Evolutionary conservation across 1,140 invertebrate genomes (phyloP), one percentile per base, ranked within the genome.

Genomic region (Lordiphosa clarofinis): DNA sequence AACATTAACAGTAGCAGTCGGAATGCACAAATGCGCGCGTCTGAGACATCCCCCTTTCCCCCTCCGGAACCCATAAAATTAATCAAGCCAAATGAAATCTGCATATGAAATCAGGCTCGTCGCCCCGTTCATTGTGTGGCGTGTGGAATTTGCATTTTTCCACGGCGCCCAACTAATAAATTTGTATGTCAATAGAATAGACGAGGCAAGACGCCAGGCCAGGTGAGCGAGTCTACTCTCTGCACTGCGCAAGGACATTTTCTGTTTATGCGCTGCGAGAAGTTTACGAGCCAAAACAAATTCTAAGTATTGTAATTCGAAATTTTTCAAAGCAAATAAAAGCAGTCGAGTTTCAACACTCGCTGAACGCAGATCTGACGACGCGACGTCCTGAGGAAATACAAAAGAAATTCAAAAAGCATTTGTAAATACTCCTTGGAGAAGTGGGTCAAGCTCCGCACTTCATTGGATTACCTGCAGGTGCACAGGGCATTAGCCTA

Each of bases 221-320:
- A 54, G 54, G 36, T 40, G 50, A 61, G 38, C 43, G 36, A 44
- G 33, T 50, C 44, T 54, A 33, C 67, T 65, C 57, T 72, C 71
- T 58, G 70, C 82, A 78, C 82, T 87, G 82, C 82, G 82, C 82
- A 87, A 87, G 82, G 82, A 87, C 82, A 87, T 72, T 74, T 75
- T 70, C 46, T 55, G 55, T 74, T 74, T 69, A 65, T 73, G 64
- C 64, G 67, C 64, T 46, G 62, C 39, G 59, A 63, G 64, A 59
- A 68, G 71, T 74, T 73, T 74, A 73, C 70, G 69, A 73, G 68
- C 67, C 53, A 84, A 84, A 84, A 78, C 78, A 78, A 84, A 84
- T 84, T 84, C 78, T 84, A 84, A 84, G 78, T 78, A 84, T 73
- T 84, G 78, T 78, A 82, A 84, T 84, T 84, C 78, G 73, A 84